These are phyloP conservation scores for Galerucella calmariensis DNA, from an alignment of 2,888 invertebrate species.

Conservation along the genomic window DNA sequence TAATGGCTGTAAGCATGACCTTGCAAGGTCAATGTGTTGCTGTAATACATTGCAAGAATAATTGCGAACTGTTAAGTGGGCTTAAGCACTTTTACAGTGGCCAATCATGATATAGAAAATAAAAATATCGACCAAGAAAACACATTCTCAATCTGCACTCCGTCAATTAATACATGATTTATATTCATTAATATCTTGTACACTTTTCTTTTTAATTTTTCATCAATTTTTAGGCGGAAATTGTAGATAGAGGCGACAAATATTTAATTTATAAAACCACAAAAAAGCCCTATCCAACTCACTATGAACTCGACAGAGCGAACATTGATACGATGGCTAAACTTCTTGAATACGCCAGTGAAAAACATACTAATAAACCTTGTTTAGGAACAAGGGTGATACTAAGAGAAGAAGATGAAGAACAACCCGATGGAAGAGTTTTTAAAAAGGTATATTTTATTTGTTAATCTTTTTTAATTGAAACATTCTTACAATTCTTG, in stretches of 20 bases:
- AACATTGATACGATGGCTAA: conserved; percentile 83
- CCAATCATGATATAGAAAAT: no score
- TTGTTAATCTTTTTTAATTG: no score
- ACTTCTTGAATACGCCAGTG: conserved; percentile 81
- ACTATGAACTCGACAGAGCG: conserved; percentile 76
- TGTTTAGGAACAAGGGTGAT: conserved; percentile 91
- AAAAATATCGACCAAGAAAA: no score
- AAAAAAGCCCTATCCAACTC: conserved; percentile 74
- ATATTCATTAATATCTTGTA: no score
- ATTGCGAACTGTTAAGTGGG: no score
- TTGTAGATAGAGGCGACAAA: conserved; percentile 25
- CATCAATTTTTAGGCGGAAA: conserved; percentile 25
- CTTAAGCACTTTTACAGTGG: no score
- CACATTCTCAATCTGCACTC: no score
- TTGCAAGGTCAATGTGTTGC: no score
- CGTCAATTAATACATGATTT: no score
- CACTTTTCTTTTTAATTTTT: background rate
- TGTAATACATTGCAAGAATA: no score
- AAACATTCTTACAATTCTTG: no score
- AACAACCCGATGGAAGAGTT: conserved; percentile 89
- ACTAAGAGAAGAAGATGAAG: conserved; percentile 90
- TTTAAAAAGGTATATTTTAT: conserved; percentile 83
- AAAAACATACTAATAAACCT: conserved; percentile 75
- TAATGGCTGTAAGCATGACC: no score
- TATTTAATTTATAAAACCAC: conserved; percentile 78